These are phyloP conservation scores for Pontoporia blainvillei DNA, from an alignment of 2,113 vertebrate genomes.

Conservation along the genomic window DNA sequence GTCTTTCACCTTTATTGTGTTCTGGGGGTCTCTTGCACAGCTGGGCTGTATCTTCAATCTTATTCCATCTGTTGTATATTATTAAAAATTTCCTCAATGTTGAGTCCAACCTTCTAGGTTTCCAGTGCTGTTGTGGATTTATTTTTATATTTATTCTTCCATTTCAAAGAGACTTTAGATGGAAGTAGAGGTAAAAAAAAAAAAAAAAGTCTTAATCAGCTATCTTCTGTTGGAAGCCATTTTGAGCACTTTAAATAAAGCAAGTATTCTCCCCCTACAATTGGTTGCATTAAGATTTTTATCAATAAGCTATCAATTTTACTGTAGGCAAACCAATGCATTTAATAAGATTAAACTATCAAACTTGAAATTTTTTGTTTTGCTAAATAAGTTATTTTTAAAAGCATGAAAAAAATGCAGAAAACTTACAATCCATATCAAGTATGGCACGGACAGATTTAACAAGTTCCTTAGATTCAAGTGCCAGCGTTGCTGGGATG, in stretches of 20 bases:
- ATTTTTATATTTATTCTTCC: not conserved
- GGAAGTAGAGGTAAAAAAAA: not conserved
- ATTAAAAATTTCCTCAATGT: not conserved
- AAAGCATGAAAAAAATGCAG: not conserved
- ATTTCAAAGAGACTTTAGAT: conserved; percentile 10
- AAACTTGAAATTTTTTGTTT: not conserved
- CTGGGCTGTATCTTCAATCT: not conserved
- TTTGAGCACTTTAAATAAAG: not conserved
- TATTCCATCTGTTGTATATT: not conserved
- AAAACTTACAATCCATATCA: conserved; percentile 91
- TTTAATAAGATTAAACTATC: not conserved
- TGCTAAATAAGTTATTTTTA: not conserved
- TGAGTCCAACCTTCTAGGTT: not conserved
- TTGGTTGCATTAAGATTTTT: not conserved
- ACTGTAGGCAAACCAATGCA: not conserved
- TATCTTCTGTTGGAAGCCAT: not conserved
- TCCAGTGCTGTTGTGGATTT: not conserved
- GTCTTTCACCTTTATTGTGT: not conserved
- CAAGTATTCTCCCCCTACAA: not conserved
- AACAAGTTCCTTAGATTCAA: conserved; percentile 90
- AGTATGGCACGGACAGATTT: conserved; percentile 86
- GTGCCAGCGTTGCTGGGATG: conserved; percentile 80
- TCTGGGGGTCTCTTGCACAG: not conserved
- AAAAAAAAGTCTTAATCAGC: not conserved
- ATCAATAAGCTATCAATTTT: not conserved